Base-by-base conservation (phyloP, 2,113 vertebrate genomes). In the Phylloscopus whistleri region DNA sequence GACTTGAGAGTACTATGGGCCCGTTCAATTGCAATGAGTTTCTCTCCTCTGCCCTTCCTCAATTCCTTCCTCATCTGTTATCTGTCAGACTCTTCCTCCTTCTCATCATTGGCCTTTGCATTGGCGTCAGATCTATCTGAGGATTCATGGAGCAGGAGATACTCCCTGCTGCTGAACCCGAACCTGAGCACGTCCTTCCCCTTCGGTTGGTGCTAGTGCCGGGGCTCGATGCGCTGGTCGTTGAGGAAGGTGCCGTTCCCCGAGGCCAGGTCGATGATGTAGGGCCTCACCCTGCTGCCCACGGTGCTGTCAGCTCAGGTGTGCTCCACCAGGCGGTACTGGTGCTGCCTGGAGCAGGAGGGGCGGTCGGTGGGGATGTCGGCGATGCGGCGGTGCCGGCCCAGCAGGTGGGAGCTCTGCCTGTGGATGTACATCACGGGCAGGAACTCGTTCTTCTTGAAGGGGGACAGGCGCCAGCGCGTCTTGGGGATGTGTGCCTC, bases 101-200 rank as follows among this genome's bases (percentile, higher is more conserved):
- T 98, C 2, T 98, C 98, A 6, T 98, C 98, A 22, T 98, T 97
- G 16, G 98, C 98, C 30, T 98, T 98, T 60, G 96, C 94, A 33
- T 98, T 99, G 69, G 99, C 98, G 97, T 99, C 99, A 7, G 98
- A 98, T 4, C 99, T 99, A 95, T 99, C 99, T 0, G 99, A 99
- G 43, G 98, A 98, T 84, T 99, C 99, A 0, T 99, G 99, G 68
- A 99, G 98, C 46, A 99, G 98, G 44, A 99, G 99, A 2, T 99
- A 99, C 48, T 99, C 99, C 69, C 99, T 98, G 97, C 99, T 99
- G 95, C 99, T 99, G 97, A 99, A 99, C n/a, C 99, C 99, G 53
- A 99, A 99, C 95, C 99, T 99, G 68, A 99, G 98, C 16, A 99
- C 98, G 7, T 99, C 99, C 91, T 99, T 99, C 80, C 99, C 99